phyloP scores from a whole-genome alignment of 2,888 invertebrate genomes.

The Cephus sareptanus region DNA sequence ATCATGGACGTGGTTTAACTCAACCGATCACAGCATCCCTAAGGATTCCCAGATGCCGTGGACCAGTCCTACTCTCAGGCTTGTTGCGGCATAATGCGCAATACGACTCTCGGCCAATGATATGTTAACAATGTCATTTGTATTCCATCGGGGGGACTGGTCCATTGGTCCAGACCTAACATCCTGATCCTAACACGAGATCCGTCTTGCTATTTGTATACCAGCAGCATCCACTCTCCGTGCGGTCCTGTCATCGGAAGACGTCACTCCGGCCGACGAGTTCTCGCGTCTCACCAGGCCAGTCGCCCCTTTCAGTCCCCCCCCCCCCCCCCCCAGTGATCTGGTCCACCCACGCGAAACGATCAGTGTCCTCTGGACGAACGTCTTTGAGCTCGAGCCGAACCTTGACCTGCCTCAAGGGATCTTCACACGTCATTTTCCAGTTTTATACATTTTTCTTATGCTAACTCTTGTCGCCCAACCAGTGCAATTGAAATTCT shows the following conservation, averaged over 20 bases:
- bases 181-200: background rate
- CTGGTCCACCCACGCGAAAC: background rate
- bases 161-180: background rate
- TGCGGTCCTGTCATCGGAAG: background rate
- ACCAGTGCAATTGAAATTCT: background rate
- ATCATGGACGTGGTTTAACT: background rate
- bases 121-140: background rate
- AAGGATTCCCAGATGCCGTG: background rate
- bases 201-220: background rate
- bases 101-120: background rate
- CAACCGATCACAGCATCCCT: background rate
- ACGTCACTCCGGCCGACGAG: background rate
- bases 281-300: background rate
- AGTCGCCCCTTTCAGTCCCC: background rate
- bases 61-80: background rate
- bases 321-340: background rate
- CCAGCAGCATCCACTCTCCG: background rate
- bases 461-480: background rate
- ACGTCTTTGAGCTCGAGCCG: background rate
- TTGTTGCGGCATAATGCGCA: background rate
- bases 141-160: background rate
- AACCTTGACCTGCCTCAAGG: background rate
- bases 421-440: background rate
- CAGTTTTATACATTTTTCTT: background rate
- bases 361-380: background rate